Conservation (phyloP, 2,888 invertebrate genomes). For the Xylocampa areola region DNA sequence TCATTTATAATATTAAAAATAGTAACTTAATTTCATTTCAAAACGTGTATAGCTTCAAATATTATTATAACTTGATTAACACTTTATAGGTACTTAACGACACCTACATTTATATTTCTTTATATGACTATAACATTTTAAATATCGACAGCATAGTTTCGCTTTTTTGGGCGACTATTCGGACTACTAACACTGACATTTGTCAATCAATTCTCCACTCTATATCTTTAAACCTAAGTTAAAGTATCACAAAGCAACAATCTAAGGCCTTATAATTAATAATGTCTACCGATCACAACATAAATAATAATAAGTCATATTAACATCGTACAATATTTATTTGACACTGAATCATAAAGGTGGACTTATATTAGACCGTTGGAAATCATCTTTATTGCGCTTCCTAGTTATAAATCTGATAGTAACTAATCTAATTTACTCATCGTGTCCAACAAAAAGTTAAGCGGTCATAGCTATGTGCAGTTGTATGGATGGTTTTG, state of each 20-base stretch:
- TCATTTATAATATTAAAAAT: too few relatives aligned
- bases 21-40: too few relatives aligned
- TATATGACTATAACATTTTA: constrained; percentile 30
- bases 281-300: constrained; percentile 43
- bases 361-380: constrained; percentile 45
- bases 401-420: constrained; percentile 61
- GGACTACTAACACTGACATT: not conserved
- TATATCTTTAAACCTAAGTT: not conserved
- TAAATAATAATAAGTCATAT: constrained; percentile 52
- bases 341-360: constrained; percentile 46
- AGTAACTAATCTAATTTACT: constrained; percentile 41
- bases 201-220: constrained; percentile 16
- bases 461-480: constrained; percentile 3
- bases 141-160: constrained; percentile 31
- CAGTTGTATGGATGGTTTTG: too few relatives aligned
- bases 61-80: constrained; percentile 41
- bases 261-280: constrained; percentile 41
- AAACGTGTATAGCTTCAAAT: constrained; percentile 9
- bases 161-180: constrained; percentile 26
- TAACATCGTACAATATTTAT: constrained; percentile 51
- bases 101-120: constrained; percentile 27
- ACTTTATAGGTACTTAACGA: constrained; percentile 29
- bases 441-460: constrained; percentile 16
- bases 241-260: not conserved
- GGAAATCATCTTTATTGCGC: constrained; percentile 57